Percentiles rank a stretch among this genome's conserved stretches.
phyloP scores from a whole-genome alignment of 1,140 invertebrate genomes.

The Harpegnathos saltator region DNA sequence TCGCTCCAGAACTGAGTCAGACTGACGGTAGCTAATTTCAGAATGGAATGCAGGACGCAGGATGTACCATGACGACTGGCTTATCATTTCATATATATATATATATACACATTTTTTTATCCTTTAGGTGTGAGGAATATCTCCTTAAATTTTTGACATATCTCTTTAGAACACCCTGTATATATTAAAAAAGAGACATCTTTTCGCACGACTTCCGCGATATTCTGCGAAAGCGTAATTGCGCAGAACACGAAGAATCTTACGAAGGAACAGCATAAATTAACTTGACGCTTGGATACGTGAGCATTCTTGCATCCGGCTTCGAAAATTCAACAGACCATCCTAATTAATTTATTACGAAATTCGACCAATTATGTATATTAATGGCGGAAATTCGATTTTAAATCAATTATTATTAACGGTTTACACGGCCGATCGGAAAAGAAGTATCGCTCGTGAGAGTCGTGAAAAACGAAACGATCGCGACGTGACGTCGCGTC shows the following conservation, averaged over 20 bases:
- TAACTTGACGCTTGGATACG: too few species aligned
- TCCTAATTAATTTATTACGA: slow-evolving; percentile 33
- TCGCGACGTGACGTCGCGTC: not conserved
- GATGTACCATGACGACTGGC: too few species aligned
- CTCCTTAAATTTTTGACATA: too few species aligned
- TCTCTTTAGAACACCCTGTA: too few species aligned
- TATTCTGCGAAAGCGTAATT: not conserved
- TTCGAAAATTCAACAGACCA: not conserved
- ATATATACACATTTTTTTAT: too few species aligned
- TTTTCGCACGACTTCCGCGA: too few species aligned
- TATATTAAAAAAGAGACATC: too few species aligned
- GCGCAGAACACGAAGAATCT: not conserved
- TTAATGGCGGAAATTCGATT: slow-evolving; percentile 30
- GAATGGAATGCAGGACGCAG: too few species aligned
- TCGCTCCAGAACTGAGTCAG: too few species aligned
- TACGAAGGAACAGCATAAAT: not conserved
- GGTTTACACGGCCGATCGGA: slow-evolving; percentile 11
- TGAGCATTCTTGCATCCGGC: slow-evolving; percentile 6
- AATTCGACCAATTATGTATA: slow-evolving; percentile 13
- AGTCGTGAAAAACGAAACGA: not conserved
- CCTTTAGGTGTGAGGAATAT: too few species aligned
- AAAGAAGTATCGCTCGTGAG: slow-evolving; percentile 19
- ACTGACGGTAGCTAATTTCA: too few species aligned
- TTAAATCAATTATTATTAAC: slow-evolving; percentile 17
- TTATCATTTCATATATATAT: too few species aligned